These are phyloP conservation scores for Chionomys nivalis DNA, from an alignment of 2,113 vertebrate genomes.

Conservation along the genomic window DNA sequence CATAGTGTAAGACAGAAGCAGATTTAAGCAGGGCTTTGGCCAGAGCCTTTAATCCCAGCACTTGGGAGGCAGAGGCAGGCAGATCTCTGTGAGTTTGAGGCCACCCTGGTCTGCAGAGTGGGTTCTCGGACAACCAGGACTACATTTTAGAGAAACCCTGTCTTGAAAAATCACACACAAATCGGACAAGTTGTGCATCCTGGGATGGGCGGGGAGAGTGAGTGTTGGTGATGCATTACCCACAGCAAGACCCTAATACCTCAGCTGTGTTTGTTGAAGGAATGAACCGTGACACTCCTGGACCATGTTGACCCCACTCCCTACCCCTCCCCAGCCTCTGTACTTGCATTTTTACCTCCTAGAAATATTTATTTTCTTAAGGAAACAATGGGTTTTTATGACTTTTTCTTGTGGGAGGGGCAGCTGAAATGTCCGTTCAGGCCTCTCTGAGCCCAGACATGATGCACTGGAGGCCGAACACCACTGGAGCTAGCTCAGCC, in stretches of 20 bases:
- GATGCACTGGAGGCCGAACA: background rate
- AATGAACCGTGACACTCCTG: background rate
- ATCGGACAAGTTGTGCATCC: background rate
- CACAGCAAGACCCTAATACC: background rate
- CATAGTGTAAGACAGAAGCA: conserved; percentile 7
- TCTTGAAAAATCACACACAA: background rate
- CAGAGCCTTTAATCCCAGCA: background rate
- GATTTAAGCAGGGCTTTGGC: background rate
- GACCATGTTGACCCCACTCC: background rate
- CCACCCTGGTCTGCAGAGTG: background rate
- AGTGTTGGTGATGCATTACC: too few species aligned
- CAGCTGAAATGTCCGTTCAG: background rate
- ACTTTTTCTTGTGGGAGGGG: conserved; percentile 1
- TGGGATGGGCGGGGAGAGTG: background rate
- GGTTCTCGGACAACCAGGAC: background rate
- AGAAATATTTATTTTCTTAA: conserved; percentile 80
- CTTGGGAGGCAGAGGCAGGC: background rate
- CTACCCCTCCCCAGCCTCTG: background rate
- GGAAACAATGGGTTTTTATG: conserved; percentile 54
- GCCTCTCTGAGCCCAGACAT: conserved; percentile 2
- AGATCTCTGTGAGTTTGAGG: background rate
- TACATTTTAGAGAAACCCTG: background rate
- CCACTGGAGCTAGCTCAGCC: background rate
- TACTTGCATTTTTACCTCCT: conserved; percentile 10
- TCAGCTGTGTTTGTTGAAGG: background rate